Percentiles rank a stretch among this genome's conserved stretches.
Evolutionary conservation across 2,113 vertebrate species (phyloP).

Genomic region (Platysteira castanea): DNA sequence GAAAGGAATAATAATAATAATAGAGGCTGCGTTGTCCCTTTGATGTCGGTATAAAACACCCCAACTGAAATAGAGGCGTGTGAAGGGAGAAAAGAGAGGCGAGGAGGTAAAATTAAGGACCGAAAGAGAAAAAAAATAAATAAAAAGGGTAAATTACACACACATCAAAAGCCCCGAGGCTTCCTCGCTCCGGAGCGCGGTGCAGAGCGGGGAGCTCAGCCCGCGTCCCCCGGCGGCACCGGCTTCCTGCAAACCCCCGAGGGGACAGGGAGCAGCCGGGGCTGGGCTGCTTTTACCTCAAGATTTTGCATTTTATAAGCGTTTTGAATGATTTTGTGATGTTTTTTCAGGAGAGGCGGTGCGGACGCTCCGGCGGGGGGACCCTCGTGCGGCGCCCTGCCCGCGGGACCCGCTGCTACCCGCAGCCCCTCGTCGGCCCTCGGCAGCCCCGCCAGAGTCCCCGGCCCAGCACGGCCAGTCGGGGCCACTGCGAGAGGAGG

Average conservation of each 20-base stretch:
- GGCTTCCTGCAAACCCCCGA: neutral
- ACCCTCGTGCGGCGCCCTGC: neutral
- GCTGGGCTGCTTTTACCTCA: rapidly evolving
- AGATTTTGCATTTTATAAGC: rapidly evolving
- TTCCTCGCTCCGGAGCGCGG: neutral
- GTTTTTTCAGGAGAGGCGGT: rapidly evolving
- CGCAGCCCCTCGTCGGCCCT: neutral
- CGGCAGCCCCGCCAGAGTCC: neutral
- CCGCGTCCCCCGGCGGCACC: neutral
- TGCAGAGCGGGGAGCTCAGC: neutral
- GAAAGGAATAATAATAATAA: neutral
- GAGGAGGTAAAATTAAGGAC: neutral
- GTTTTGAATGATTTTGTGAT: rapidly evolving
- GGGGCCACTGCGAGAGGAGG: neutral
- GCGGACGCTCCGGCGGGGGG: neutral
- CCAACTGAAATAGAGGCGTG: neutral
- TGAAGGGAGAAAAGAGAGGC: constrained; percentile 1
- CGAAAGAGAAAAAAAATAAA: neutral
- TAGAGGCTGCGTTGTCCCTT: neutral
- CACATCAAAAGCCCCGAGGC: neutral
- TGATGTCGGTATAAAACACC: constrained; percentile 39
- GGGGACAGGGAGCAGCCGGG: neutral
- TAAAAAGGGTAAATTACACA: neutral
- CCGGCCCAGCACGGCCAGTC: neutral
- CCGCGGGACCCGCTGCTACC: neutral